Percentiles rank a stretch among this genome's conserved stretches.
phyloP scores from a whole-genome alignment of 2,888 invertebrate genomes.

The Heliconius hortense region DNA sequence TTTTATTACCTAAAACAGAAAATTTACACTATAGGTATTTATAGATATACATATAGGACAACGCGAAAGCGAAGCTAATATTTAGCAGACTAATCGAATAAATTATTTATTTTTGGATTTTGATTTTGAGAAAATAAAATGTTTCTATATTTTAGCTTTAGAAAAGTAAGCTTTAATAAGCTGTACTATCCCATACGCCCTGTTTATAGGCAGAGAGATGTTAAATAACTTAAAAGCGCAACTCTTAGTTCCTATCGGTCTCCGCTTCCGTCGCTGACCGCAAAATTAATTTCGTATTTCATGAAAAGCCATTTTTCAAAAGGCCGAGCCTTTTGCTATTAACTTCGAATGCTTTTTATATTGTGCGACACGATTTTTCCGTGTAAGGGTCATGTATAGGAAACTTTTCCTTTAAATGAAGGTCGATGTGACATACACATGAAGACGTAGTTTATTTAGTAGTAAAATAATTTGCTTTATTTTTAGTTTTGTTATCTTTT shows the following conservation, averaged over 20 bases:
- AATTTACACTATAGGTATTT: too few relatives aligned
- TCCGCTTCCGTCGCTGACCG: conserved; percentile 24
- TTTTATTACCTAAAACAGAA: too few relatives aligned
- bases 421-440: background rate
- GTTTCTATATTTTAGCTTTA: too few relatives aligned
- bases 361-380: conserved; percentile 19
- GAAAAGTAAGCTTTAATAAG: too few relatives aligned
- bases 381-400: background rate
- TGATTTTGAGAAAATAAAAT: too few relatives aligned
- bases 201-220: background rate
- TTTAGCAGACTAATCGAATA: too few relatives aligned
- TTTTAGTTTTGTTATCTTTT: background rate
- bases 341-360: conserved; percentile 22
- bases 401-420: background rate
- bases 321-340: conserved; percentile 21
- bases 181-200: too few relatives aligned
- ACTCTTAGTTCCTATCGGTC: conserved; percentile 22
- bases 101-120: too few relatives aligned
- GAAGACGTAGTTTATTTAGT: background rate
- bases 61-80: too few relatives aligned
- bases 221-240: conserved; percentile 24
- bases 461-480: background rate
- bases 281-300: conserved; percentile 32
- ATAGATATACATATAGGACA: too few relatives aligned
- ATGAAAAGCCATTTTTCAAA: conserved; percentile 30